Evolutionary conservation across 2,888 invertebrate species (phyloP).

Genomic region (Latheticus oryzae): DNA sequence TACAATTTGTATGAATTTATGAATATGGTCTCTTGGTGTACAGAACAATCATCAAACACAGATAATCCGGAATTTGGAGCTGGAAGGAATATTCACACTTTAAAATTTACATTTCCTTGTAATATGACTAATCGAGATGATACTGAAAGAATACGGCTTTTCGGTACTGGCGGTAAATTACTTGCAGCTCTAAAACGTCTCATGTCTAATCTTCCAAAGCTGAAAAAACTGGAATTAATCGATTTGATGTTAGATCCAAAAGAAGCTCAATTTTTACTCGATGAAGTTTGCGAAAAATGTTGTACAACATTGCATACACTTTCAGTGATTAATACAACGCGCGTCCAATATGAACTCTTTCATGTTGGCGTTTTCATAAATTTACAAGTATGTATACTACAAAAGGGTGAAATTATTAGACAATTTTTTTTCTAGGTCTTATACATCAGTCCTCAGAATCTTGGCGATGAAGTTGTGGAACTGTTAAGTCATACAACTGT

Average conservation of each 20-base stretch:
- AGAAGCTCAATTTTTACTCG: conserved; percentile 78
- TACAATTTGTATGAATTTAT: conserved; percentile 87
- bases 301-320: conserved; percentile 73
- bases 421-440: conserved; percentile 66
- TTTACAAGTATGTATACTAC: conserved; percentile 68
- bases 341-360: conserved; percentile 75
- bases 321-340: conserved; percentile 80
- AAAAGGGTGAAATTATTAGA: not conserved
- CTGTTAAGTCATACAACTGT: conserved; percentile 75
- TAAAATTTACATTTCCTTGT: conserved; percentile 81
- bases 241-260: conserved; percentile 80
- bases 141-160: conserved; percentile 73
- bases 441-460: conserved; percentile 78
- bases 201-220: conserved; percentile 73
- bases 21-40: conserved; percentile 82
- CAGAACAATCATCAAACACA: conserved; percentile 67
- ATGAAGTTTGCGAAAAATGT: conserved; percentile 76
- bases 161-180: conserved; percentile 78
- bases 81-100: conserved; percentile 70
- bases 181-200: conserved; percentile 75
- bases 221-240: conserved; percentile 75
- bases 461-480: conserved; percentile 78
- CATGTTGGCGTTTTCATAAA: conserved; percentile 83
- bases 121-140: conserved; percentile 75
- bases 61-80: conserved; percentile 64